Base-by-base conservation (phyloP, 2,888 invertebrate species). In the Himalopsyche japonica region DNA sequence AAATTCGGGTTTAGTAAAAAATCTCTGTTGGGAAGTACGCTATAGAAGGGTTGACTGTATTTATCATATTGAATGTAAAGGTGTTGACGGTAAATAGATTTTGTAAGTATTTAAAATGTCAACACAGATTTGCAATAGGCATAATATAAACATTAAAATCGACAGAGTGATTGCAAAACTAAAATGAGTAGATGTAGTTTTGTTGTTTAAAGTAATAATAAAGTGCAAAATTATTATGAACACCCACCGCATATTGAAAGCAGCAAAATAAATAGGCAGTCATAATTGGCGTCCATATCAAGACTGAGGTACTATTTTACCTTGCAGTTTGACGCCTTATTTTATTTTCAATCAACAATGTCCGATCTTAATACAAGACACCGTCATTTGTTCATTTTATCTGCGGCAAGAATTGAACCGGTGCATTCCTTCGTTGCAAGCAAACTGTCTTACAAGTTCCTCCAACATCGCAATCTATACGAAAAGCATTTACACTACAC, bases 321-420 rank as follows among this genome's bases (percentile, higher is more conserved):
- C 57, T 20, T 57, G 57, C 10, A 57, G 3, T 57, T 57, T 20
- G 57, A 57, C 15, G 24, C 20, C 57, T 57, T 57, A 57, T 57
- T 57, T 78, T 80, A 76, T 30, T 76, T 78, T 83, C 79, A 83
- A 83, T 79, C 79, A 83, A 76, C 83, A 83, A 76, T 80, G 32
- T 83, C 80, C 83, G 80, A 83, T 83, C 83, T 83, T 70, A 76
- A 79, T 48, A 83, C 83, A 83, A 79, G 83, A 83, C 83, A 76
- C 76, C 80, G 80, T 83, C 79, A 83, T 83, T 83, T 83, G 83
- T 83, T 80, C 80, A 79, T 76, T 83, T 83, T 83, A 83, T 83
- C 83, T 83, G 34, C 49, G 30, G 79, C 70, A 80, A 80, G 80
- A 57, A 57, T n/a, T 57, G 57, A 57, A 57, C 83, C 64, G 78